A percentile compares a stretch with the other conserved stretches of the same genome.
These are phyloP conservation scores for Pampus argenteus DNA, from an alignment of 2,797 vertebrate species.

Conservation along the genomic window DNA sequence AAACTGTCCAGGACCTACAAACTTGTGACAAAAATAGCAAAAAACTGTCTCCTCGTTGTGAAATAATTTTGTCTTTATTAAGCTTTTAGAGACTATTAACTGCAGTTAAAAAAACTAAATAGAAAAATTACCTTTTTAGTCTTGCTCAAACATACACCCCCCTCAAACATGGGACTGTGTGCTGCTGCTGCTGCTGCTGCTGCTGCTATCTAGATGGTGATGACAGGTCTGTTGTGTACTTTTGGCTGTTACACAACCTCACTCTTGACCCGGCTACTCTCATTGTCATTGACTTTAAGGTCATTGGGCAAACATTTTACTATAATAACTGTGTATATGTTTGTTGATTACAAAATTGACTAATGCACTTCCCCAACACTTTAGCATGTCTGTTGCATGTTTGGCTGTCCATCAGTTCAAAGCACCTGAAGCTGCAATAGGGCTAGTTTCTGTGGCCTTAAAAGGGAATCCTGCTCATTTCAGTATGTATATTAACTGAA, in stretches of 20 bases:
- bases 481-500: not conserved
- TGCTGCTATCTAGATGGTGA: conserved; percentile 34
- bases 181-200: conserved; percentile 22
- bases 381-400: not conserved
- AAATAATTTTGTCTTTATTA: not conserved
- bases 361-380: not conserved
- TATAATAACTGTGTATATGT: conserved; percentile 16
- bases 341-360: conserved; percentile 16
- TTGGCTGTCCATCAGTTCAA: conserved; percentile 5
- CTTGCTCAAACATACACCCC: conserved; percentile 38
- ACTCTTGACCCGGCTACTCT: conserved; percentile 22
- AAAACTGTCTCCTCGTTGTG: not conserved
- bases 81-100: conserved; percentile 2
- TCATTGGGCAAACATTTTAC: conserved; percentile 32
- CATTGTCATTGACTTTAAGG: conserved; percentile 32
- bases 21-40: conserved; percentile 3
- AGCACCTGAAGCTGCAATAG: conserved; percentile 12
- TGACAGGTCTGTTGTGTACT: conserved; percentile 61
- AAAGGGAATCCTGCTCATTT: conserved; percentile 19
- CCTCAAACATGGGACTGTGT: conserved; percentile 13
- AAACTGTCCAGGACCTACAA: conserved; percentile 2
- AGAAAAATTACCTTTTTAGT: conserved; percentile 13
- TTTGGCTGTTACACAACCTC: conserved; percentile 61
- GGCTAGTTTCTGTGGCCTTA: conserved; percentile 11
- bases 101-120: conserved; percentile 12